Conservation (phyloP, 2,888 invertebrate species). For the Agonopterix alstromeriana region DNA sequence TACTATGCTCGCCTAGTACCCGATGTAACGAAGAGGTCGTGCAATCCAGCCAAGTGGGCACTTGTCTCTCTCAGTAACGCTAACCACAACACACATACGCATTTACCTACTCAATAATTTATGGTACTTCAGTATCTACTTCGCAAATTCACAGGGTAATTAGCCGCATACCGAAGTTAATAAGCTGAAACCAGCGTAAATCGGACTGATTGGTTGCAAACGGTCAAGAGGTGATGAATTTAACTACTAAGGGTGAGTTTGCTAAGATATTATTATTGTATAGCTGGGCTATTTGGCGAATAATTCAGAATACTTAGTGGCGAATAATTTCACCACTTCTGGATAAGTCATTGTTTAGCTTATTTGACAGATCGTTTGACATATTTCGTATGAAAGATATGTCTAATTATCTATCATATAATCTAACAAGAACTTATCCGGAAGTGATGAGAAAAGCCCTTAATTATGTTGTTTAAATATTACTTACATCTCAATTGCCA, state of each 20-base stretch:
- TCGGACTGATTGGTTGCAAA: constrained; percentile 59
- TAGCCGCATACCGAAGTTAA: constrained; percentile 69
- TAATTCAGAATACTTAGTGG: too few relatives aligned
- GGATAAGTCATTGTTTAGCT: too few relatives aligned
- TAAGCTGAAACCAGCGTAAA: constrained; percentile 58
- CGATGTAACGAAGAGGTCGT: constrained; percentile 60
- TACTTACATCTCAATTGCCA: too few relatives aligned
- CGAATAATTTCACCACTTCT: too few relatives aligned
- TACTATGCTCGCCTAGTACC: constrained; percentile 48
- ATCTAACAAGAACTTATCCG: too few relatives aligned
- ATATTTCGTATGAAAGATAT: too few relatives aligned
- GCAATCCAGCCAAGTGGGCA: constrained; percentile 36
- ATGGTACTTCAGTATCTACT: constrained; percentile 61
- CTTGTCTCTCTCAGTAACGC: constrained; percentile 29
- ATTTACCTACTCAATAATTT: constrained; percentile 31
- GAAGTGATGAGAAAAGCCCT: too few relatives aligned
- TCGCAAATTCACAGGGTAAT: constrained; percentile 70
- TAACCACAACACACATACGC: constrained; percentile 31
- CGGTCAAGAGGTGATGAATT: constrained; percentile 71
- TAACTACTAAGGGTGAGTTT: constrained; percentile 69
- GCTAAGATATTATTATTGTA: constrained; percentile 2
- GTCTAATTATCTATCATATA: too few relatives aligned
- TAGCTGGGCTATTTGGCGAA: background rate
- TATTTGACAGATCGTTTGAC: too few relatives aligned
- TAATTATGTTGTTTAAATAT: too few relatives aligned